A percentile compares a stretch with the other conserved stretches of the same genome.
These are phyloP conservation scores for Drosophila atroscutellata DNA, from an alignment of 2,888 invertebrate genomes.

Conservation along the genomic window DNA sequence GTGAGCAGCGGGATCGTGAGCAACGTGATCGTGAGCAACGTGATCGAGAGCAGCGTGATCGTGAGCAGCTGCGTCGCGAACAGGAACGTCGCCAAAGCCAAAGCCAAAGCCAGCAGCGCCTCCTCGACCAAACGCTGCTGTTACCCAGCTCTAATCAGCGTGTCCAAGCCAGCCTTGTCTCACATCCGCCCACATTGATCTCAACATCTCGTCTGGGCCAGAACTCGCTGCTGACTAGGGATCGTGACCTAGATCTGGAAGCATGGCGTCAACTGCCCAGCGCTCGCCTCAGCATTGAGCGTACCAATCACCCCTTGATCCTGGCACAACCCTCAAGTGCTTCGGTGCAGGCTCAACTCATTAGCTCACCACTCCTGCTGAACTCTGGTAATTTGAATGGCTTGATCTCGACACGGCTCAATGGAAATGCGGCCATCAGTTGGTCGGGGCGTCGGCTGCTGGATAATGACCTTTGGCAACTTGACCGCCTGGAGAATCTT, in stretches of 20 bases:
- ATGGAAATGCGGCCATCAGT: slow-evolving; percentile 61
- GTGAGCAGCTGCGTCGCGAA: slow-evolving; percentile 48
- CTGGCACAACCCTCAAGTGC: slow-evolving; percentile 82
- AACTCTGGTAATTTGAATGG: slow-evolving; percentile 67
- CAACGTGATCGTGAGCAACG: slow-evolving; percentile 54
- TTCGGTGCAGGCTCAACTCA: slow-evolving; percentile 82
- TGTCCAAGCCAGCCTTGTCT: slow-evolving; percentile 82
- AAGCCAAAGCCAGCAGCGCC: slow-evolving; percentile 75
- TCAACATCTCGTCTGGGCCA: slow-evolving; percentile 61
- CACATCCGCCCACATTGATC: slow-evolving; percentile 82
- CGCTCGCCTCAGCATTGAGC: slow-evolving; percentile 75
- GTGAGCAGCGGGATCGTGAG: slow-evolving; percentile 64
- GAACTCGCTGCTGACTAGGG: slow-evolving; percentile 66
- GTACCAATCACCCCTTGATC: slow-evolving; percentile 73
- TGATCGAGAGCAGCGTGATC: slow-evolving; percentile 56
- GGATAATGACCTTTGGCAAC: slow-evolving; percentile 66
- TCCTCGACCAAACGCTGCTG: slow-evolving; percentile 79
- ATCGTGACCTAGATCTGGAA: slow-evolving; percentile 74
- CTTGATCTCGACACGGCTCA: slow-evolving; percentile 60
- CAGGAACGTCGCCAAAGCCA: slow-evolving; percentile 53
- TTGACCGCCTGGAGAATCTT: slow-evolving; percentile 63
- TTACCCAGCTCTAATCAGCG: slow-evolving; percentile 75
- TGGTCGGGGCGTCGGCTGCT: slow-evolving; percentile 58
- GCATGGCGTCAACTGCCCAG: slow-evolving; percentile 67
- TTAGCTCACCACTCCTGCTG: slow-evolving; percentile 80